Percentiles rank a stretch among this genome's conserved stretches.
Conservation (phyloP, 2,113 vertebrate genomes). For the Bettongia penicillata region DNA sequence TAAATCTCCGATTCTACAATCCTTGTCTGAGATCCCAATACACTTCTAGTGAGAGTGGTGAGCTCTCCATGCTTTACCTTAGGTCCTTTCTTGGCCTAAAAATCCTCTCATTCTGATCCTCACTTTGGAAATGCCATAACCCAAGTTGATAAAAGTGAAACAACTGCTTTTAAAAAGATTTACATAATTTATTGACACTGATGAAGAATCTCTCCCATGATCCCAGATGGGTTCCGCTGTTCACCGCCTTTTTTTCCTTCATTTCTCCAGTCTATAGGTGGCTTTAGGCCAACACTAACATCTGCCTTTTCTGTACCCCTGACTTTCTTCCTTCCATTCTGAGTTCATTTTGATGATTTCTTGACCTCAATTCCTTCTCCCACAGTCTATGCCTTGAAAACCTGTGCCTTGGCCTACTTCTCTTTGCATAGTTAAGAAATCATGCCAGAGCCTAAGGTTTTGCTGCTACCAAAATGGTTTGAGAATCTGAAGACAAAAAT, state of each 20-base stretch:
- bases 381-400: not conserved
- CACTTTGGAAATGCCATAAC: not conserved
- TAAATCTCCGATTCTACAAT: not conserved
- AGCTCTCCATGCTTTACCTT: not conserved
- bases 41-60: not conserved
- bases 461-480: not conserved
- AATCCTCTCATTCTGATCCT: not conserved
- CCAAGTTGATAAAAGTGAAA: not conserved
- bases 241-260: not conserved
- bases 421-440: not conserved
- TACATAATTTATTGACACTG: not conserved
- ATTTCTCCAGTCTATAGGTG: not conserved
- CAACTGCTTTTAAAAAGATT: not conserved
- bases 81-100: not conserved
- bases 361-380: not conserved
- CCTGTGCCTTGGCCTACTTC: not conserved
- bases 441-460: not conserved
- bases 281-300: not conserved
- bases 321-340: not conserved
- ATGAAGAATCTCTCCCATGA: not conserved
- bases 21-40: not conserved
- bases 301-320: not conserved
- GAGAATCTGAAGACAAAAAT: not conserved
- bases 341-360: not conserved
- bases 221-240: not conserved